Base-by-base conservation (phyloP, 2,888 invertebrate species). In the Pseudoips prasinana region DNA sequence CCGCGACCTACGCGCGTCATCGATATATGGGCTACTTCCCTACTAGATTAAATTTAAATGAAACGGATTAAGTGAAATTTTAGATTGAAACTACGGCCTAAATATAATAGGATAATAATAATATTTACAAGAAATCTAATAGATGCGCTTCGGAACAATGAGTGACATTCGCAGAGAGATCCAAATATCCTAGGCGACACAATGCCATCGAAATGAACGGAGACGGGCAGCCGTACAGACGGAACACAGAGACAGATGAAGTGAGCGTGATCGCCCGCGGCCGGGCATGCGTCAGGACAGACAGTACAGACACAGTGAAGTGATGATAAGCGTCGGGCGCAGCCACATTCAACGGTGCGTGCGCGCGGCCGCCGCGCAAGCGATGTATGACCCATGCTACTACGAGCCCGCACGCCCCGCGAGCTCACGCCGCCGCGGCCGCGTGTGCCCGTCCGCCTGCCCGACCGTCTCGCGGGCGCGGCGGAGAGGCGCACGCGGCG, bases 381-480 rank as follows among this genome's bases (percentile, higher is more conserved):
- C 86, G 77, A 86, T 84, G 83, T 83, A 82, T 85, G 85, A 85
- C 87, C 84, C 87, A 87, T 87, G 87, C 87, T 86, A 85, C 86
- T 86, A 85, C 84, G 71, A 62, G 78, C 70, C 74, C 68, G 65
- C 64, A 30, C 25, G 14, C 25, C 33, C 59, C 41, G 47, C 61
- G 14, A 14, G n/a, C n/a, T n/a, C n/a, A n/a, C n/a, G n/a, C n/a
- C n/a, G n/a, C n/a, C n/a, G n/a, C n/a, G n/a, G n/a, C n/a, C n/a
- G n/a, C n/a, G n/a, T n/a, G n/a, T n/a, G n/a, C n/a, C n/a, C n/a
- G n/a, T n/a, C n/a, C n/a, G n/a, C n/a, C n/a, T n/a, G n/a, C n/a
- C n/a, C n/a, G n/a, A n/a, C n/a, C n/a, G n/a, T n/a, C n/a, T n/a
- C n/a, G n/a, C n/a, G n/a, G n/a, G n/a, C n/a, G n/a, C n/a, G n/a